A percentile compares a stretch with the other conserved stretches of the same genome.
phyloP scores from a whole-genome alignment of 2,797 vertebrate species.

The Karalla daura region DNA sequence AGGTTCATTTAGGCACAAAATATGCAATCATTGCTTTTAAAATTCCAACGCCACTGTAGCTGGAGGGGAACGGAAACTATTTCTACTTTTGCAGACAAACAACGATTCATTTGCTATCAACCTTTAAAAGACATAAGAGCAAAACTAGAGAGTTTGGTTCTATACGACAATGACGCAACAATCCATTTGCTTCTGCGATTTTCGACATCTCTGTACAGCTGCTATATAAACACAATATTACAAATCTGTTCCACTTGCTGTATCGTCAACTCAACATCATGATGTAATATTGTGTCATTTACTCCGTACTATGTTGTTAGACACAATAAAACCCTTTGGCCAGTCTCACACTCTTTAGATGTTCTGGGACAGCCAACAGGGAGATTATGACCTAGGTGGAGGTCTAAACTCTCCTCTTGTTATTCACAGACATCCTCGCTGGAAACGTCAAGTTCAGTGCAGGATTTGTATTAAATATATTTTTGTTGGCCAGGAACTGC shows the following conservation, averaged over 20 bases:
- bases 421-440: conserved; percentile 27
- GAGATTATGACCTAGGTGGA: conserved; percentile 36
- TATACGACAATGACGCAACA: too few relatives aligned
- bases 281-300: conserved; percentile 6
- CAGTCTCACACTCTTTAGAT: too few relatives aligned
- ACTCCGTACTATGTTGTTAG: background rate
- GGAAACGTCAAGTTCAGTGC: conserved; percentile 32
- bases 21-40: background rate
- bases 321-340: conserved; percentile 18
- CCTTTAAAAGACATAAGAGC: too few relatives aligned
- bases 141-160: too few relatives aligned
- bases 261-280: background rate
- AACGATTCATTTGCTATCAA: background rate
- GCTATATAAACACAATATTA: background rate
- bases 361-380: conserved; percentile 15
- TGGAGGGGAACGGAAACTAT: background rate
- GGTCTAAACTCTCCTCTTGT: conserved; percentile 33
- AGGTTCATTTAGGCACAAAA: background rate
- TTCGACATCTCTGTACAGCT: too few relatives aligned
- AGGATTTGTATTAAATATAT: conserved; percentile 35
- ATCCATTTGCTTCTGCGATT: too few relatives aligned
- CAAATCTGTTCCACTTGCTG: background rate
- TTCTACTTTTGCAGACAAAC: background rate
- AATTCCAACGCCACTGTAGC: background rate
- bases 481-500: conserved; percentile 43